phyloP scores from a whole-genome alignment of 2,888 invertebrate species.

The Dasypolia templi region DNA sequence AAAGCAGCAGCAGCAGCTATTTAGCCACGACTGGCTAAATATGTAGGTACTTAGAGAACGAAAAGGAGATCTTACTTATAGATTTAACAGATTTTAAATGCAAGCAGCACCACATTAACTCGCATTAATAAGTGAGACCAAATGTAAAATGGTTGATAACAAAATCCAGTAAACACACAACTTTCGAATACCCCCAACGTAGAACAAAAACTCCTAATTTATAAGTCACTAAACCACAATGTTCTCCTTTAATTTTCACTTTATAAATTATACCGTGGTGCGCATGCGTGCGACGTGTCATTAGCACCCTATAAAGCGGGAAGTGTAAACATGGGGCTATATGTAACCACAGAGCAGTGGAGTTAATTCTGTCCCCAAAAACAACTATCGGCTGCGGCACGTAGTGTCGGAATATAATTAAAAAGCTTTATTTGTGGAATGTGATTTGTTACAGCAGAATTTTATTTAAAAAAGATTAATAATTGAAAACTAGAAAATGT shows the following conservation, averaged over 20 bases:
- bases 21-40: too few relatives aligned
- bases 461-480: too few relatives aligned
- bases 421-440: constrained; percentile 19
- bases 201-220: constrained; percentile 41
- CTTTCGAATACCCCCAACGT: constrained; percentile 50
- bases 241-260: constrained; percentile 61
- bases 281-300: constrained; percentile 74
- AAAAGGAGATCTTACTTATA: too few relatives aligned
- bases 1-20: too few relatives aligned
- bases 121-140: too few relatives aligned
- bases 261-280: constrained; percentile 62
- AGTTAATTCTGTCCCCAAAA: constrained; percentile 68
- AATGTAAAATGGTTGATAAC: too few relatives aligned
- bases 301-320: constrained; percentile 80
- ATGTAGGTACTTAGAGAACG: too few relatives aligned
- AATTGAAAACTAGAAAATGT: too few relatives aligned
- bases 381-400: constrained; percentile 37
- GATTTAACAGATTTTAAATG: too few relatives aligned
- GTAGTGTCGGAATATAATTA: constrained; percentile 34
- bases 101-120: not conserved
- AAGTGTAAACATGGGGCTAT: constrained; percentile 75
- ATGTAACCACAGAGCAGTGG: constrained; percentile 58
- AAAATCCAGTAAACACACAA: constrained; percentile 3
- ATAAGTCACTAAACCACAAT: constrained; percentile 40
- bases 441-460: not conserved